Percentiles rank a stretch among this genome's conserved stretches.
These are phyloP conservation scores for Hippocampus comes DNA, from an alignment of 2,113 vertebrate species.

Conservation along the genomic window DNA sequence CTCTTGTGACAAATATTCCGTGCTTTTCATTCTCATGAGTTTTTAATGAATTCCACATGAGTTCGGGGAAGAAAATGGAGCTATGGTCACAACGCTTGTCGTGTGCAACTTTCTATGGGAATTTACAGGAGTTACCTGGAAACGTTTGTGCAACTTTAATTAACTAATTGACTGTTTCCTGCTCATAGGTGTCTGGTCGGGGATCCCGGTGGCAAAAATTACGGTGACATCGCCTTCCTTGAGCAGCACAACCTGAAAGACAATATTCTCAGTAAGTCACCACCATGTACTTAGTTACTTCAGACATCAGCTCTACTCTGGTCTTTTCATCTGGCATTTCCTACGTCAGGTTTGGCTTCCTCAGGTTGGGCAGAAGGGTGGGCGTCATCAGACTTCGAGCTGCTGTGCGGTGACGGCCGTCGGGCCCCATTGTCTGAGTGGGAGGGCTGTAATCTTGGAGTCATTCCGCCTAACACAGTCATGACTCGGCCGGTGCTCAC, in stretches of 20 bases:
- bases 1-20: neutral
- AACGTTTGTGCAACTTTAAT: neutral
- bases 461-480: conserved; percentile 77
- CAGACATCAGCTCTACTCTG: too few species aligned
- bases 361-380: conserved; percentile 78
- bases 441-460: conserved; percentile 80
- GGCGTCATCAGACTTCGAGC: conserved; percentile 72
- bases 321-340: neutral
- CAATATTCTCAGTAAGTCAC: conserved; percentile 79
- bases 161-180: neutral
- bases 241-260: conserved; percentile 81
- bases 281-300: neutral
- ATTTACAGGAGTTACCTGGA: neutral
- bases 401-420: conserved; percentile 75
- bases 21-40: neutral
- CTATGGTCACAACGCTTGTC: neutral
- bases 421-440: conserved; percentile 78
- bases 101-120: neutral
- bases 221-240: conserved; percentile 85
- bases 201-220: conserved; percentile 81
- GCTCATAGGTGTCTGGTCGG: conserved; percentile 80
- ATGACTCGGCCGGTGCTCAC: conserved; percentile 84
- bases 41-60: neutral
- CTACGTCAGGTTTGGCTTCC: conserved; percentile 69
- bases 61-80: neutral